Base-by-base conservation (phyloP, 2,113 vertebrate genomes). In the Motacilla tschutschensis region DNA sequence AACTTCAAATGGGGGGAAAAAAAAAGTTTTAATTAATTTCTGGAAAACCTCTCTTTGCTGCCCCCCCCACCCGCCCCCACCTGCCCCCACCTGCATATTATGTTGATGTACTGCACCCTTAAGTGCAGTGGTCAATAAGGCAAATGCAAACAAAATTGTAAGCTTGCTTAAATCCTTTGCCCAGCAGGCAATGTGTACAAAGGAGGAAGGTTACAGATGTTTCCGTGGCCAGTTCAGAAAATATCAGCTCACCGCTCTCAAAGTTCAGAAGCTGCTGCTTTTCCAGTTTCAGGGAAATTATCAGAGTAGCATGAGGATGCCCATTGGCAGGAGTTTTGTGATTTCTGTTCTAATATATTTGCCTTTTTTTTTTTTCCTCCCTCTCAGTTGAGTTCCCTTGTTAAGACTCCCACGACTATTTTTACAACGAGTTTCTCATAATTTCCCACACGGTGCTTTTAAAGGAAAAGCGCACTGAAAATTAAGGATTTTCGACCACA, bases 11-110 rank as follows among this genome's bases (percentile, higher is more conserved):
- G 79, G 36, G 41, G 64, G 12, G 2, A 6, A 24, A n/a, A 24
- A 53, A 76, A 88, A 95, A 95, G 85, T 97, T 96, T 93, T 96
- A 95, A 93, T 94, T 96, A 90, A 95, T 93, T 89, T 92, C 73
- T 57, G 77, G 79, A 91, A 95, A 90, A 85, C 38, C 74, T 83
- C 33, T 66, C 38, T 53, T 90, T 87, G 38, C 51, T 77, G 38
- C 29, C 10, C 5, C 18, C 7, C 7, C 5, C 44, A 19, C 29
- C 25, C 13, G 22, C 14, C 4, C 26, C 5, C 21, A 19, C n/a
- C 15, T 4, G 4, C 64, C 57, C 73, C 62, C 83, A 41, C 86
- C 88, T 72, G 79, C 83, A 33, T 85, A 65, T 69, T 92, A 72
- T 60, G 75, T 50, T 47, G 46, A 81, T 93, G 79, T 81, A 92